Conservation (phyloP, 2,797 vertebrate species). For the Ispidina picta region DNA sequence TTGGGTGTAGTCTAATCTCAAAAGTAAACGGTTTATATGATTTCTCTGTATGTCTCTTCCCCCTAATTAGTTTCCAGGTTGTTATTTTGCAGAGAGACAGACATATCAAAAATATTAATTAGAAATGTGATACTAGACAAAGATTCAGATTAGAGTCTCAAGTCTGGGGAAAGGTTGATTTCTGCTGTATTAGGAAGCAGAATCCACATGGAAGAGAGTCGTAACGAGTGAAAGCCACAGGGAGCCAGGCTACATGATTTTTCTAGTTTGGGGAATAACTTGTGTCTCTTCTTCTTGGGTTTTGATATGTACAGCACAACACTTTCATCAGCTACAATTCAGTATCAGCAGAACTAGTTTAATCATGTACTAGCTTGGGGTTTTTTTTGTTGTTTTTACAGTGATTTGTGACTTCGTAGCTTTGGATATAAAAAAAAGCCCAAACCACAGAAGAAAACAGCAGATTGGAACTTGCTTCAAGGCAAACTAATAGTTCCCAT, state of each 20-base stretch:
- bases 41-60: background rate
- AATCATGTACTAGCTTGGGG: background rate
- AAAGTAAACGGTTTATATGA: fast-evolving
- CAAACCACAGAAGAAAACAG: background rate
- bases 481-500: background rate
- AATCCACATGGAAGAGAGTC: background rate
- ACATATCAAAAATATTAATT: background rate
- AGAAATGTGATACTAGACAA: background rate
- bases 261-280: background rate
- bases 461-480: background rate
- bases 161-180: background rate
- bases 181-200: background rate
- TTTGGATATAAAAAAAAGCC: background rate
- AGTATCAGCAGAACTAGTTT: background rate
- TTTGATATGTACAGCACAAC: background rate
- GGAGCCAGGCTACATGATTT: background rate
- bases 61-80: background rate
- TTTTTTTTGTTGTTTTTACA: background rate
- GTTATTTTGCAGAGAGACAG: background rate
- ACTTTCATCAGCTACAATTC: background rate
- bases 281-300: background rate
- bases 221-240: background rate
- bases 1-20: background rate
- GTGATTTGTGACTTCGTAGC: background rate
- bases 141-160: background rate